Evolutionary conservation across 1,140 invertebrate species (phyloP).

Genomic region (Octopus sinensis): DNA sequence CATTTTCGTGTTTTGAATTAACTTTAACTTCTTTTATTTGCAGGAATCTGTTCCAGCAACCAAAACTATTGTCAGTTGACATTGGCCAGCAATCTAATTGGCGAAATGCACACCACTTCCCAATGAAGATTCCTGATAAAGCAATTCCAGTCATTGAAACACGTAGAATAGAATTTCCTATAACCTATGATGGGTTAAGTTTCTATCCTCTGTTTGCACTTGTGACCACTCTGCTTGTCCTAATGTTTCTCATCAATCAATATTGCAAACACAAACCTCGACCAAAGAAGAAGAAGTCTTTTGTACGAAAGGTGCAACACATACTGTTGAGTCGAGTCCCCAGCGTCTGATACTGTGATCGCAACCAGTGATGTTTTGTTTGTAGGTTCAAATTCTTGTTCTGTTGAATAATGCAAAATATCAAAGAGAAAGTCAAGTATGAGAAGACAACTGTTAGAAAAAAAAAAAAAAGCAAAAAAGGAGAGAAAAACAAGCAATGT

Average conservation of each 20-base stretch:
- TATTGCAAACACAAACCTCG: not conserved
- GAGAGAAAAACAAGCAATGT: too few relatives aligned
- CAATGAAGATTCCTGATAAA: not conserved
- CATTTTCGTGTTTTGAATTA: not conserved
- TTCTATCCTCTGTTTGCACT: not conserved
- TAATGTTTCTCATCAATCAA: not conserved
- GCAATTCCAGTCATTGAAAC: not conserved
- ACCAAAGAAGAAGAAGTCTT: not conserved
- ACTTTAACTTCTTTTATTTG: not conserved
- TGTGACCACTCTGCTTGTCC: not conserved
- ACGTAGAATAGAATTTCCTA: not conserved
- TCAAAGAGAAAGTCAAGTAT: too few relatives aligned
- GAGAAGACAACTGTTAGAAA: too few relatives aligned
- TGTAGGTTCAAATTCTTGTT: too few relatives aligned
- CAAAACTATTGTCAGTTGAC: not conserved
- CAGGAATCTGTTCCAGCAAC: constrained; percentile 1
- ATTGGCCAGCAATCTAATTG: not conserved
- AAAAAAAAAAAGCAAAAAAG: too few relatives aligned
- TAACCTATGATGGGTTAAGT: not conserved
- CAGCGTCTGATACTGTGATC: not conserved
- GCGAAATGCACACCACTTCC: not conserved
- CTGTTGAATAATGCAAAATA: too few relatives aligned
- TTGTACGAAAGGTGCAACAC: not conserved
- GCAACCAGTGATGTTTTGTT: too few relatives aligned
- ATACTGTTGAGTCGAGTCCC: not conserved